Evolutionary conservation across 2,888 invertebrate species (phyloP), one percentile per base, ranked within the genome.

Genomic region (Dilophus febrilis): DNA sequence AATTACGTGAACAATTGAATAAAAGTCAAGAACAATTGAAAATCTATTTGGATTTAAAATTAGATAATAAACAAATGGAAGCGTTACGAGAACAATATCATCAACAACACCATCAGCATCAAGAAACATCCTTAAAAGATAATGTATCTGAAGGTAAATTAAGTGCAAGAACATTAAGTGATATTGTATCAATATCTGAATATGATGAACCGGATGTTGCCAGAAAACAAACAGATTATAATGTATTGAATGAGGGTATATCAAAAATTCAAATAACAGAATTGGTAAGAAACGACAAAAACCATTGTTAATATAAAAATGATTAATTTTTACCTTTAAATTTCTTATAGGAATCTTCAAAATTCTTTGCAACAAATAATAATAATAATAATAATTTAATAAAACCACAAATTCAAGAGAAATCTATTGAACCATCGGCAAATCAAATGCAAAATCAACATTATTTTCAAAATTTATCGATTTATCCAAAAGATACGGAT

Each of bases 161-260:
- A 40, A 77, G 77, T 36, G 80, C 74, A 1, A 67, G 79, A 31
- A 79, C 79, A 0, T 61, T 80, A 5, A 77, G 77, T 52, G 79
- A 80, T 48, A 74, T 81, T 42, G 66, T 79, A 1, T 80, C 80
- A 2, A 74, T 81, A 53, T 71, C 76, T 1, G 81, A 81, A 47
- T 74, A 71, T 43, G 78, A 78, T 44, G 78, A 78, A 48, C 70
- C 72, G 37, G 76, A 76, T 51, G 65, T 72, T 41, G 69, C 70
- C 55, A 61, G 72, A 6, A 57, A 62, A 42, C 66, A 67, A 1
- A 71, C 68, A 7, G 22, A 22, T 22, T 22, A 22, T 22, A 22
- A 22, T 22, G 8, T 22, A 22, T 22, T 22, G 8, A 22, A 22
- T 22, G 22, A 22, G 22, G 22, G 22, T 22, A 22, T 22, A 22